These are phyloP conservation scores for Lindbergichthys nudifrons DNA, from an alignment of 2,797 vertebrate species.

Conservation along the genomic window DNA sequence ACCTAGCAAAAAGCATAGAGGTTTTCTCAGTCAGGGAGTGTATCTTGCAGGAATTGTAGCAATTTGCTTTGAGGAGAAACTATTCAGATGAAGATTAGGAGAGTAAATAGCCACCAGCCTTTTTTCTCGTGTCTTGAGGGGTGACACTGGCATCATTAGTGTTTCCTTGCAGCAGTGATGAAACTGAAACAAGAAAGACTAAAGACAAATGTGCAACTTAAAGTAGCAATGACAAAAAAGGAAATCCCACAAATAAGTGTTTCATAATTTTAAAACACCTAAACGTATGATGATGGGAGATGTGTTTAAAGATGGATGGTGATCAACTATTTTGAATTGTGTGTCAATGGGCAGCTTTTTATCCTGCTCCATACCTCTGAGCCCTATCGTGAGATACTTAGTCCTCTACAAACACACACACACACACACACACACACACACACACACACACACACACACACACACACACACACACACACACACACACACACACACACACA, in stretches of 20 bases:
- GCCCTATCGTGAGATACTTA: slow-evolving; percentile 65
- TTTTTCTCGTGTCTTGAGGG: slow-evolving; percentile 34
- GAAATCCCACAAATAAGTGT: slow-evolving; percentile 1
- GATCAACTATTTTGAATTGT: slow-evolving; percentile 41
- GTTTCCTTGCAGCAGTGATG: slow-evolving; percentile 24
- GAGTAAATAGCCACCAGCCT: slow-evolving; percentile 37
- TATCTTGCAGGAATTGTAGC: slow-evolving; percentile 48
- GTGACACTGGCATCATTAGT: slow-evolving; percentile 23
- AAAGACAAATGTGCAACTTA: slow-evolving; percentile 53
- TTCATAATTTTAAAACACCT: slow-evolving; percentile 10
- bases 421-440: slow-evolving; percentile 25
- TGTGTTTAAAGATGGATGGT: slow-evolving; percentile 27
- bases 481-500: slow-evolving; percentile 36
- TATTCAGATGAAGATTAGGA: slow-evolving; percentile 28
- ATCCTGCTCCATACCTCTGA: slow-evolving; percentile 73
- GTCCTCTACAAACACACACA: slow-evolving; percentile 13
- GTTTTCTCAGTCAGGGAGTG: slow-evolving; percentile 12
- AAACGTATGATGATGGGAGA: slow-evolving; percentile 19
- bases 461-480: no score
- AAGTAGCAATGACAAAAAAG: slow-evolving; percentile 28
- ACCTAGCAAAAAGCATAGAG: slow-evolving; percentile 8
- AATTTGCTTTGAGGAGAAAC: slow-evolving; percentile 51
- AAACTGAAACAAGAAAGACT: slow-evolving; percentile 48
- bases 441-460: slow-evolving; percentile 8
- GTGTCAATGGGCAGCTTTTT: slow-evolving; percentile 62